Percentiles rank a stretch among this genome's conserved stretches.
Conservation (phyloP, 2,888 invertebrate species). For the Drosophila anomalata region DNA sequence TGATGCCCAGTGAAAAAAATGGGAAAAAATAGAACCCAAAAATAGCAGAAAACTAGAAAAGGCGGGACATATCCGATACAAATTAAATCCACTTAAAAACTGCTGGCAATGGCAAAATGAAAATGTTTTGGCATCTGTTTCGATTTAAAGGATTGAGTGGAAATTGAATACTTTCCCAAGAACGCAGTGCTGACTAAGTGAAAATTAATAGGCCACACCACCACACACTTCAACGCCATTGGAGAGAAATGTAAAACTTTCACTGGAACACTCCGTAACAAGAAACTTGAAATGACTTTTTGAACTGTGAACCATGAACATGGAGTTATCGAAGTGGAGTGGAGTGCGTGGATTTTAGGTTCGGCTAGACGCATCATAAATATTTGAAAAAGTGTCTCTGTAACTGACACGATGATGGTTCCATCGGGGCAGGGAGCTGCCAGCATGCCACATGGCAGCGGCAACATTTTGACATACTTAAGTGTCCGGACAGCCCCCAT, state of each 20-base stretch:
- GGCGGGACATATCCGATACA: slow-evolving; percentile 29
- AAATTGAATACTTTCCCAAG: slow-evolving; percentile 62
- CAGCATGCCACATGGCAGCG: slow-evolving; percentile 71
- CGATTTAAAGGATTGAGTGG: slow-evolving; percentile 61
- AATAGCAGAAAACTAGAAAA: slow-evolving; percentile 50
- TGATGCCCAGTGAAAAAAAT: neutral
- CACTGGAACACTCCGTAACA: slow-evolving; percentile 70
- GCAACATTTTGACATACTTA: slow-evolving; percentile 80
- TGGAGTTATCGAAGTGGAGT: slow-evolving; percentile 26
- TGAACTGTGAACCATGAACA: slow-evolving; percentile 69
- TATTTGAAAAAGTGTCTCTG: slow-evolving; percentile 55
- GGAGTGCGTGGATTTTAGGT: slow-evolving; percentile 34
- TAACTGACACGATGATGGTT: slow-evolving; percentile 62
- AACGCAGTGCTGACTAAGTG: slow-evolving; percentile 68
- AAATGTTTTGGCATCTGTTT: slow-evolving; percentile 78
- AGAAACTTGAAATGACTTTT: slow-evolving; percentile 77
- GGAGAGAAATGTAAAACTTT: slow-evolving; percentile 65
- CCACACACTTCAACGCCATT: slow-evolving; percentile 20
- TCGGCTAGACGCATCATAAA: slow-evolving; percentile 54
- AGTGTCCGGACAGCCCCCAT: slow-evolving; percentile 74
- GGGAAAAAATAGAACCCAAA: slow-evolving; percentile 52
- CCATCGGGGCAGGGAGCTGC: slow-evolving; percentile 13
- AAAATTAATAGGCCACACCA: slow-evolving; percentile 64
- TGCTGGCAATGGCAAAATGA: slow-evolving; percentile 37
- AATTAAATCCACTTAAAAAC: slow-evolving; percentile 55